A percentile compares a stretch with the other conserved stretches of the same genome.
Conservation (phyloP, 2,113 vertebrate genomes). For the Tachuris rubrigastra region DNA sequence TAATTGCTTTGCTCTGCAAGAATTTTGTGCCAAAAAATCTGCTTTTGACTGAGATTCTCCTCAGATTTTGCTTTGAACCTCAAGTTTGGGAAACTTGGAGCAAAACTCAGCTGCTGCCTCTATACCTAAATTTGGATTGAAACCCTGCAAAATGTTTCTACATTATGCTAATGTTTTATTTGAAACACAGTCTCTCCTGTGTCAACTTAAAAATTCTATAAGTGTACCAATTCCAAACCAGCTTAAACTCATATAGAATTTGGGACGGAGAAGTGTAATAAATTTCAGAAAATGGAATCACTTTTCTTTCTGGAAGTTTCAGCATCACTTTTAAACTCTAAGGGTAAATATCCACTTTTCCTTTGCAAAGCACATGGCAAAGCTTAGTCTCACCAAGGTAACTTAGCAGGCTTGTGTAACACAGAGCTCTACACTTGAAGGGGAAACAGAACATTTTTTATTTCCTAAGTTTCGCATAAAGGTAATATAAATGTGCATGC, state of each 20-base stretch:
- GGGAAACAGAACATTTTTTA: constrained; percentile 71
- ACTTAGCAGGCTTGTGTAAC: not conserved
- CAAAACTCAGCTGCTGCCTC: not conserved
- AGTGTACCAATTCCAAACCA: not conserved
- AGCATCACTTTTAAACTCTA: not conserved
- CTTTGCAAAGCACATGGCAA: not conserved
- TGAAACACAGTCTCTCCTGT: not conserved
- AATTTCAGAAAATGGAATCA: not conserved
- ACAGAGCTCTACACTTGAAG: not conserved
- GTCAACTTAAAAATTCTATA: not conserved
- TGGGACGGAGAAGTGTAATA: not conserved
- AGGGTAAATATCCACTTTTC: not conserved
- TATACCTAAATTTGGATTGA: not conserved
- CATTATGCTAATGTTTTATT: not conserved
- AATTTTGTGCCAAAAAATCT: not conserved
- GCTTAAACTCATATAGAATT: not conserved
- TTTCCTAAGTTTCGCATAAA: constrained; percentile 56
- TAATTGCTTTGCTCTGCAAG: not conserved
- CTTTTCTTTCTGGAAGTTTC: not conserved
- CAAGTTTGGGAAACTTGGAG: not conserved
- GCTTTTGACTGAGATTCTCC: not conserved
- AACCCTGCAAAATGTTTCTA: not conserved
- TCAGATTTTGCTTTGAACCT: not conserved
- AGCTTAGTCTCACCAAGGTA: not conserved
- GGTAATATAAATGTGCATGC: constrained; percentile 63